Percentiles rank a stretch among this genome's conserved stretches.
Evolutionary conservation across 2,113 vertebrate species (phyloP).

Genomic region (Ophiodon elongatus): DNA sequence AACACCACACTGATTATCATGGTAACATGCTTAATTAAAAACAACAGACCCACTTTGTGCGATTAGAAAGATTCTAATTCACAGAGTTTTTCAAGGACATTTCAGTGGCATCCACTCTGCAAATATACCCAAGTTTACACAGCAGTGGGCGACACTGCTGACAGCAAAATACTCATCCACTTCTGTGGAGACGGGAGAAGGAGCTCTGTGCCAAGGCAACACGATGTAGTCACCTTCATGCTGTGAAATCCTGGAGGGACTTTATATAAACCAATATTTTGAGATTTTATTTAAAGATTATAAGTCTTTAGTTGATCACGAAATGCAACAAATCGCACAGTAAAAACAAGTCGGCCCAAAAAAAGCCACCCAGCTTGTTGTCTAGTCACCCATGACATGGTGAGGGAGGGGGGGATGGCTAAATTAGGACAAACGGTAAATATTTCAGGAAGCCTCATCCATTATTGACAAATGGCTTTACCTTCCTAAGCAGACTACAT

Average conservation of each 20-base stretch:
- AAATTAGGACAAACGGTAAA: slow-evolving; percentile 86
- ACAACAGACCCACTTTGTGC: not conserved
- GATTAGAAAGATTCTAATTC: slow-evolving; percentile 4
- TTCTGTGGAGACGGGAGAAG: slow-evolving; percentile 9
- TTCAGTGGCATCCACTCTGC: not conserved
- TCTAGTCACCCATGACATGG: slow-evolving; percentile 65
- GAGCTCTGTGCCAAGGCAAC: slow-evolving; percentile 12
- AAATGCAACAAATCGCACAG: slow-evolving; percentile 17
- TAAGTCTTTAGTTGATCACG: not conserved
- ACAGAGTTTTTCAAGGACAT: slow-evolving; percentile 21
- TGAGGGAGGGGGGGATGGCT: slow-evolving; percentile 63
- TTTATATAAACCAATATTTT: no score
- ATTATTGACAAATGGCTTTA: slow-evolving; percentile 85
- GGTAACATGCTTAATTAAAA: slow-evolving; percentile 5
- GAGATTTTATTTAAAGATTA: not conserved
- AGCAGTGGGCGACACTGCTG: slow-evolving; percentile 20
- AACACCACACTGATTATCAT: not conserved
- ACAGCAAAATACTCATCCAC: slow-evolving; percentile 19
- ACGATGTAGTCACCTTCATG: not conserved
- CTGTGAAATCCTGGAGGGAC: not conserved
- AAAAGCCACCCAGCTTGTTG: slow-evolving; percentile 49
- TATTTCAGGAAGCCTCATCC: slow-evolving; percentile 85
- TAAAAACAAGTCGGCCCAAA: slow-evolving; percentile 17
- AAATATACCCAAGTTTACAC: slow-evolving; percentile 25
- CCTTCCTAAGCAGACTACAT: slow-evolving; percentile 77